A percentile compares a stretch with the other conserved stretches of the same genome.
Evolutionary conservation across 2,888 invertebrate species (phyloP).

Genomic region (Amblyjoppa fuscipennis): DNA sequence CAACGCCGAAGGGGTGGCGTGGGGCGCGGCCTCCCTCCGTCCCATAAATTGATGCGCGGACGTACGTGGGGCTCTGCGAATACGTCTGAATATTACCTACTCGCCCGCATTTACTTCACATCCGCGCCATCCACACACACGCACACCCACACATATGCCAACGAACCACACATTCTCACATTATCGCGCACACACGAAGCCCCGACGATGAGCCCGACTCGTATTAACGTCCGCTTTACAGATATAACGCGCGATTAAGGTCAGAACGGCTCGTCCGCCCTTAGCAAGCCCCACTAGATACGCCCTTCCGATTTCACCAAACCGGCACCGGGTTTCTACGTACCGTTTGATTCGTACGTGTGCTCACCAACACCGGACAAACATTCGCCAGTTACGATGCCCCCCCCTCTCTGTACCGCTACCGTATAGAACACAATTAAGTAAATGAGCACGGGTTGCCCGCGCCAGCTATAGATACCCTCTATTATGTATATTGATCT

Average conservation of each 20-base stretch:
- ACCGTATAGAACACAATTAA: slow-evolving; percentile 84
- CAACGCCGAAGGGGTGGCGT: slow-evolving; percentile 66
- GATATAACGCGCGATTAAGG: background rate
- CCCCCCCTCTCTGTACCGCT: slow-evolving; percentile 69
- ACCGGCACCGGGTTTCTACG: background rate
- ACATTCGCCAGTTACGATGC: slow-evolving; percentile 64
- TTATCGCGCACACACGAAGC: slow-evolving; percentile 41
- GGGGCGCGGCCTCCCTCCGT: slow-evolving; percentile 65
- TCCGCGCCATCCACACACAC: slow-evolving; percentile 1
- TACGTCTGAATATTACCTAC: slow-evolving; percentile 45
- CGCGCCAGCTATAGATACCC: slow-evolving; percentile 83
- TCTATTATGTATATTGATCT: slow-evolving; percentile 85
- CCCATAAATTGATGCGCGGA: slow-evolving; percentile 80
- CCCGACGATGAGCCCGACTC: slow-evolving; percentile 37
- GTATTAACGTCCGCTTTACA: slow-evolving; percentile 30
- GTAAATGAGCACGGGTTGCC: slow-evolving; percentile 85
- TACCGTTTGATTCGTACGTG: background rate
- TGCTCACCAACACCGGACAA: slow-evolving; percentile 15
- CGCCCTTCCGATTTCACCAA: background rate
- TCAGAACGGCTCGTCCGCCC: slow-evolving; percentile 5
- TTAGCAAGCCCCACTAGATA: background rate
- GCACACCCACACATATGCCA: slow-evolving; percentile 4
- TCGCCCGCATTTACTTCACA: background rate
- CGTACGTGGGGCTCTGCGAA: slow-evolving; percentile 62
- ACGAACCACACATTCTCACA: slow-evolving; percentile 28